Conservation (phyloP, 2,888 invertebrate genomes). For the Amblyjoppa proteus region DNA sequence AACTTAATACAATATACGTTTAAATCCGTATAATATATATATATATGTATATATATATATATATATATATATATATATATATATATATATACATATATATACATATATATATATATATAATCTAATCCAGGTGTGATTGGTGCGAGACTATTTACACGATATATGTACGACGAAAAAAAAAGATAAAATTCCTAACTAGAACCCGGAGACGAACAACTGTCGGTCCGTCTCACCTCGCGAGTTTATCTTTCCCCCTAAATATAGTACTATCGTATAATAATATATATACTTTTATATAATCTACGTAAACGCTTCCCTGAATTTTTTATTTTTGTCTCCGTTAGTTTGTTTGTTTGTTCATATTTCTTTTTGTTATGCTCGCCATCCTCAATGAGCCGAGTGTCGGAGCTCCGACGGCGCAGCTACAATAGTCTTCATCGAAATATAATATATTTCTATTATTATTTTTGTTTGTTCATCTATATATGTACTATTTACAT, state of each 20-base stretch:
- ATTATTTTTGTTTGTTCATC: neutral
- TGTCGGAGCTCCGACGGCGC: slow-evolving; percentile 20
- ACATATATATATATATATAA: slow-evolving; percentile 52
- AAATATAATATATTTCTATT: slow-evolving; percentile 54
- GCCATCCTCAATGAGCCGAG: neutral
- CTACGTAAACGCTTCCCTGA: slow-evolving; percentile 74
- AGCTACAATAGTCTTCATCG: slow-evolving; percentile 39
- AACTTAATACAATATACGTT: slow-evolving; percentile 63
- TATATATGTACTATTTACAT: slow-evolving; percentile 69
- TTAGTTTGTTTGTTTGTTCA: slow-evolving; percentile 56
- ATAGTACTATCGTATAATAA: slow-evolving; percentile 66
- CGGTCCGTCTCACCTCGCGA: slow-evolving; percentile 3
- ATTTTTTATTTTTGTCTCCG: slow-evolving; percentile 72
- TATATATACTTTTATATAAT: slow-evolving; percentile 65
- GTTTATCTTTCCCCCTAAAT: slow-evolving; percentile 39
- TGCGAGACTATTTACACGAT: slow-evolving; percentile 69
- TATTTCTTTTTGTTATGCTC: slow-evolving; percentile 13
- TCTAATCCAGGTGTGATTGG: slow-evolving; percentile 54
- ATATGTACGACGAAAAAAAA: slow-evolving; percentile 28
- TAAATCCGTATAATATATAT: slow-evolving; percentile 60
- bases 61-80: slow-evolving; percentile 54
- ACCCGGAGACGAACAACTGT: neutral
- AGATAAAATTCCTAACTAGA: slow-evolving; percentile 35
- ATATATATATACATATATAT: slow-evolving; percentile 61
- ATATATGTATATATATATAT: slow-evolving; percentile 58